phyloP scores from a whole-genome alignment of 2,888 invertebrate species.

The Torymus auratus region DNA sequence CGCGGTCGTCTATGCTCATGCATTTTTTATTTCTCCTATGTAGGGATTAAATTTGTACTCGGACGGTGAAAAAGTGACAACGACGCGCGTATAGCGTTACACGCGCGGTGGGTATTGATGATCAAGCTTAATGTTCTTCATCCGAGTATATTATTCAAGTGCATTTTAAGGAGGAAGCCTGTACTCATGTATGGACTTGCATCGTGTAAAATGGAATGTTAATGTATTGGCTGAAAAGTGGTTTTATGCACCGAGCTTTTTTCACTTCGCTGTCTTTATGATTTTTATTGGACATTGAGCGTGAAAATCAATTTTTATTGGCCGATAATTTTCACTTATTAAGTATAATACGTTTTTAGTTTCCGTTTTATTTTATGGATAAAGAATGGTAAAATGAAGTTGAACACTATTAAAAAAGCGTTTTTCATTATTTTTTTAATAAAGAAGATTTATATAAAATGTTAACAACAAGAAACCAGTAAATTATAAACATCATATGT shows the following conservation, averaged over 20 bases:
- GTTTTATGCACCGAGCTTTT: no score
- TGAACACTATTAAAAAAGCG: no score
- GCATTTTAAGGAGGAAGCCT: neutral
- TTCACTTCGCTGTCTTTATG: no score
- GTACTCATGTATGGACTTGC: neutral
- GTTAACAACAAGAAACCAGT: no score
- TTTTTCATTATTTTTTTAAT: no score
- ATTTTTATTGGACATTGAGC: no score
- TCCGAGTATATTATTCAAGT: conserved; percentile 24
- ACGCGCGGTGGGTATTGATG: conserved; percentile 15
- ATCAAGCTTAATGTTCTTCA: conserved; percentile 33
- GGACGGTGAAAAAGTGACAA: neutral
- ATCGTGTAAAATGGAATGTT: neutral
- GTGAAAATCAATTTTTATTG: no score
- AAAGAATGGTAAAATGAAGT: no score
- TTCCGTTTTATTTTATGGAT: no score
- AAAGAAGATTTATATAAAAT: no score
- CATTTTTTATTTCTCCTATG: conserved; percentile 40
- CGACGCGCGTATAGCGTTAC: neutral
- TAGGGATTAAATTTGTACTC: conserved; percentile 46
- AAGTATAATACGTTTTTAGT: no score
- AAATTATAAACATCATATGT: neutral
- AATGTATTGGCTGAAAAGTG: neutral
- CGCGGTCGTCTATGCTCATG: neutral
- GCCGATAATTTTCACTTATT: no score